Base-by-base conservation (phyloP, 1,140 invertebrate genomes). In the Camponotus pennsylvanicus region DNA sequence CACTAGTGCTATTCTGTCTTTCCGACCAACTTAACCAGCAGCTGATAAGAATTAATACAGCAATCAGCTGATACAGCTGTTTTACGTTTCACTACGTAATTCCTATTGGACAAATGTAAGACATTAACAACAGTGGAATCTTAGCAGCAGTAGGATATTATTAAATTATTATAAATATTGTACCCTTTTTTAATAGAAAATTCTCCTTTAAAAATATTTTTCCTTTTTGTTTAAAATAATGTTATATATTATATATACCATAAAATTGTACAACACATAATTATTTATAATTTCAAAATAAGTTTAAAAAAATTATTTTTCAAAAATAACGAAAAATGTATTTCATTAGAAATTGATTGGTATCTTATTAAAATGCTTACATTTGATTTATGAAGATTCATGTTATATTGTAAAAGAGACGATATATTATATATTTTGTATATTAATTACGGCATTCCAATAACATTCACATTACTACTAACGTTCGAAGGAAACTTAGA, bases 401-500 rank as follows among this genome's bases (percentile, higher is more conserved):
- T n/a, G n/a, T n/a, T 82, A 71, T 11, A 27, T 9, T 5, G 7
- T 32, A 21, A 15, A 83, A 18, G 4, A 55, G 9, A 37, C 9
- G 0, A 40, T 11, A 71, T n/a, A 11, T 82, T 37, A 63, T 5
- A 83, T 18, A 63, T 27, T 82, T 61, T 34, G 15, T 2, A 8
- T 27, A 82, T 15, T 18, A 61, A 21, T 40, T 9, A n/a, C 21
- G 49, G 0, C 0, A 83, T 9, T 55, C 1, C n/a, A 32, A 21
- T 59, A 71, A 55, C n/a, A 64, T 75, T 86, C 45, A 78, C 18
- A 85, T 52, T 32, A 87, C 13, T 15, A 75, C 13, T 15, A 75
- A n/a, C 0, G 88, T 89, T 34, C 86, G 79, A 8, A 90, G 75
- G 3, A 90, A 73, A 49, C 71, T 90, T 32, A 90, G 32, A 5